phyloP scores from a whole-genome alignment of 2,888 invertebrate genomes.

The Stramonita haemastoma region DNA sequence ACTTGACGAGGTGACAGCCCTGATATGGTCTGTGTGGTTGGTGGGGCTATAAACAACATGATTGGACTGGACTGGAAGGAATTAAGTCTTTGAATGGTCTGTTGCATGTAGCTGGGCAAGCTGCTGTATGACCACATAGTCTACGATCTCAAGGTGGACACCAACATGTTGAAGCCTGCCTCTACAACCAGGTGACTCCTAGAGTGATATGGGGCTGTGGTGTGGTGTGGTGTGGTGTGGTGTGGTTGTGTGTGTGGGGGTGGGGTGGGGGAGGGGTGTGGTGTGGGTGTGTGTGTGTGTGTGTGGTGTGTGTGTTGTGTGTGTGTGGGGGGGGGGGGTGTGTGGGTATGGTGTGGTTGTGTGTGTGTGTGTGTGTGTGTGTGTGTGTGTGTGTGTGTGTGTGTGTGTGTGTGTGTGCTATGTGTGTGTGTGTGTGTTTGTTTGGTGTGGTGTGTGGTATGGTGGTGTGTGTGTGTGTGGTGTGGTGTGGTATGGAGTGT shows the following conservation, averaged over 20 bases:
- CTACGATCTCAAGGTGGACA: conserved; percentile 89
- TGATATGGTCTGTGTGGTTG: too few relatives aligned
- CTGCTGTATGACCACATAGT: conserved; percentile 92
- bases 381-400: not conserved
- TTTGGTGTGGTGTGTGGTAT: not conserved
- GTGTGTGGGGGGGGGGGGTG: not conserved
- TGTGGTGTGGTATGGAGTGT: not conserved
- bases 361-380: conserved; percentile 11
- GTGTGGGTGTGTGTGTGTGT: not conserved
- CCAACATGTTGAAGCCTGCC: conserved; percentile 81
- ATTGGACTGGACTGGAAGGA: too few relatives aligned
- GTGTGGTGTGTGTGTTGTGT: not conserved
- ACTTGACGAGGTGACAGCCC: too few relatives aligned
- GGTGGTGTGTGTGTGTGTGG: not conserved
- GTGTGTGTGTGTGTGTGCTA: too few relatives aligned
- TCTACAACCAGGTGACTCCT: conserved; percentile 43
- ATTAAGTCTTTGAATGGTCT: not conserved
- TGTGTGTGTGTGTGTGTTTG: not conserved
- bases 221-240: too few relatives aligned
- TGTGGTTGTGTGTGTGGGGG: too few relatives aligned
- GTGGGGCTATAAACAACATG: too few relatives aligned
- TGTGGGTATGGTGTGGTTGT: not conserved
- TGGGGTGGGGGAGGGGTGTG: too few relatives aligned
- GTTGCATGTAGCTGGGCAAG: conserved; percentile 82
- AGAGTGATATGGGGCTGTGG: too few relatives aligned